Evolutionary conservation across 1,140 invertebrate genomes (phyloP), one percentile per base, ranked within the genome.

Genomic region (Papilio machaon): DNA sequence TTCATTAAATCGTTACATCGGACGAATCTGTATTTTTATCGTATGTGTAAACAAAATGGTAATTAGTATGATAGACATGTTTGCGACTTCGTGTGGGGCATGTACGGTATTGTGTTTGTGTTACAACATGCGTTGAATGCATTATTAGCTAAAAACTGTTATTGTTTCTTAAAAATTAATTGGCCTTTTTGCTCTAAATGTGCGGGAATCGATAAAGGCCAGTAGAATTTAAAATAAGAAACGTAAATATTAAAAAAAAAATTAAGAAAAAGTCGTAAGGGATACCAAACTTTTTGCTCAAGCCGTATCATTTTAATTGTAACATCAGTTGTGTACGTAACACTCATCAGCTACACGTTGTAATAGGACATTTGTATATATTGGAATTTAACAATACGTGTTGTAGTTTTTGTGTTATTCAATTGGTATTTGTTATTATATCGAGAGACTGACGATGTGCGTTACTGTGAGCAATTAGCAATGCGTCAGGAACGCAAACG

Each of bases 361-460:
- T 38, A 70, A 13, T 70, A 11, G 64, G 64, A 70, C 64, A 70
- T 70, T 70, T 70, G 64, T 70, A 70, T 23, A 54, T 54, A 17
- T 19, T 17, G 64, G 64, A 70, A 70, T 70, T 70, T 38, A 70
- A 70, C 64, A 70, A 70, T 70, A 70, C 64, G 64, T 70, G 64
- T 70, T 70, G 64, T 70, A 70, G 23, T 70, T 70, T 70, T 70
- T 35, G 35, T 70, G 64, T 70, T 70, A 70, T 19, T 35, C 64
- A 30, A 67, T 67, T 67, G 64, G 30, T 11, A 67, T 67, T 67
- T 67, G 64, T 67, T 67, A 67, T 67, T 67, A 67, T 67, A 67
- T 67, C 64, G 64, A 6, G 64, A 30, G 23, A 35, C 64, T 67
- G 9, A 64, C 60, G 54, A 58, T 64, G 60, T 30, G 23, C 60